A percentile compares a stretch with the other conserved stretches of the same genome.
Evolutionary conservation across 2,797 vertebrate species (phyloP).

Genomic region (Gallirallus australis): DNA sequence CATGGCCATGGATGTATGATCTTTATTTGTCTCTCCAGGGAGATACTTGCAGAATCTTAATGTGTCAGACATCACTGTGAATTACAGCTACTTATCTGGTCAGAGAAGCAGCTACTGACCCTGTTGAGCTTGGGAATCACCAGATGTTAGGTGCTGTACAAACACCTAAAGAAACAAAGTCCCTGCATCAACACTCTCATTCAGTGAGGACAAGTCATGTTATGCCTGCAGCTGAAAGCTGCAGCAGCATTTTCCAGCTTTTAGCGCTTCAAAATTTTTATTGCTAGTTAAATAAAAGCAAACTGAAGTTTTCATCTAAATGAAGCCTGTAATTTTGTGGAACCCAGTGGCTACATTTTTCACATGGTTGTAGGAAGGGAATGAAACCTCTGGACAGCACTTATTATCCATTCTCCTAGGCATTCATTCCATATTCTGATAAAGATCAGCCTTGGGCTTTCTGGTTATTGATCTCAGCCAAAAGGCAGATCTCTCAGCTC

Average conservation of each 20-base stretch:
- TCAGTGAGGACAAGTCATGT: neutral
- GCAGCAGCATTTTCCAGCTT: neutral
- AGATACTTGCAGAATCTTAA: neutral
- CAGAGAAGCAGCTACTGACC: neutral
- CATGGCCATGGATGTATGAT: accelerated
- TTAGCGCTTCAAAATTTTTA: constrained; percentile 16
- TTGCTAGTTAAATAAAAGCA: constrained; percentile 49
- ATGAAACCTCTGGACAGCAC: constrained; percentile 44
- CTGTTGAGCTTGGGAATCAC: neutral
- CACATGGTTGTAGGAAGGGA: constrained; percentile 1
- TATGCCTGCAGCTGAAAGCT: neutral
- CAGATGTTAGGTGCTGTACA: accelerated
- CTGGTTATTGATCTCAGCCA: constrained; percentile 51
- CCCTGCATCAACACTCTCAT: neutral
- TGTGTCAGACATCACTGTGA: neutral
- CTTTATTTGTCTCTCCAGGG: neutral
- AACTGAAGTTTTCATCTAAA: constrained; percentile 39
- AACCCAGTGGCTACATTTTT: constrained; percentile 36
- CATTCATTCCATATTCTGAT: constrained; percentile 41
- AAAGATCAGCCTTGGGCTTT: constrained; percentile 57
- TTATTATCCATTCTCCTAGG: constrained; percentile 43
- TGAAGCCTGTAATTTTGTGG: constrained; percentile 42
- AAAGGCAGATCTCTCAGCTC: constrained; percentile 34
- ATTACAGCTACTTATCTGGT: neutral
- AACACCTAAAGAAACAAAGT: neutral